Evolutionary conservation across 2,797 vertebrate species (phyloP), one percentile per base, ranked within the genome.

Genomic region (Melanotaenia maccullochi): DNA sequence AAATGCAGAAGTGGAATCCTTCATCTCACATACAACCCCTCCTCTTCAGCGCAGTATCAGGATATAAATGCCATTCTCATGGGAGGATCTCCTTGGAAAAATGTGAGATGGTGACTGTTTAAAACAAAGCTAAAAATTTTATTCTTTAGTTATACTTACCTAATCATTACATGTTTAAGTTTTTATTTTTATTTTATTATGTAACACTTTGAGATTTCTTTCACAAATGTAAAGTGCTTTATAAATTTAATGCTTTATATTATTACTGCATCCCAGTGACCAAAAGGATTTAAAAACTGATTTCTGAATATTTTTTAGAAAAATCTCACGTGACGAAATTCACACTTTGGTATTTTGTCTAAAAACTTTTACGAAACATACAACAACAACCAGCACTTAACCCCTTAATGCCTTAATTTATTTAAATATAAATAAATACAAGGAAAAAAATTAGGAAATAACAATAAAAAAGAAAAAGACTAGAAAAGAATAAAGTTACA

Each of bases 11-110:
- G 49, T 33, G 63, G 70, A 79, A 73, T 66, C 73, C 66, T 61
- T 81, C 82, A 83, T 71, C 79, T 47, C 71, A 71, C 71, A 68
- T 63, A 60, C 63, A 40, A n/a, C 24, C 49, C 22, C 30, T 11
- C 62, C 62, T 63, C 20, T 28, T 65, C 63, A 22, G 40, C 52
- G 49, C 38, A 40, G 20, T n/a, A 38, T n/a, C 0, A 73, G 24
- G 9, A 62, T 38, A 61, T 57, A 55, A 74, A 79, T 57, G 54
- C 42, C 59, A 69, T 42, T 59, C 44, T 3, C 16, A 52, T 12
- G 4, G 20, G 40, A 22, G 22, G 5, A 64, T 59, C 20, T 18
- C 11, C 42, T 47, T n/a, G 44, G 8, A 9, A 49, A 49, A 49
- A 25, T 25, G 51, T 16, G 52, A 32, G 54, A 56, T 56, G 28